Conservation (phyloP, 2,888 invertebrate species). For the Esperia sulphurella region DNA sequence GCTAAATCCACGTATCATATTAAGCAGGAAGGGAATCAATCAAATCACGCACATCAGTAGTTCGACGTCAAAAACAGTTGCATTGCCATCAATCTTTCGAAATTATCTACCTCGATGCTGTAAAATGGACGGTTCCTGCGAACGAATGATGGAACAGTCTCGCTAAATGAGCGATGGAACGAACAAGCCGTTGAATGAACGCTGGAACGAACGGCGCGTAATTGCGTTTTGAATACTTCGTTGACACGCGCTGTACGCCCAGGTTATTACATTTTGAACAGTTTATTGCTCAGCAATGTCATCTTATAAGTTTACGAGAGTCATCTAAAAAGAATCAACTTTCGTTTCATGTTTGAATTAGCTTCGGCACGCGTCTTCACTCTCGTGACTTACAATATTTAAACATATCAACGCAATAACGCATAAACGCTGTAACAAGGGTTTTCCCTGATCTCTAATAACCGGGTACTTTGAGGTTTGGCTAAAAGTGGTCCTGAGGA, state of each 20-base stretch:
- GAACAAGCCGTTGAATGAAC: neutral
- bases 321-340: too few relatives aligned
- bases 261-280: too few relatives aligned
- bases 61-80: neutral
- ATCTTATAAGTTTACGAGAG: too few relatives aligned
- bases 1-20: neutral
- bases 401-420: too few relatives aligned
- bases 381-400: too few relatives aligned
- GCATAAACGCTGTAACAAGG: too few relatives aligned
- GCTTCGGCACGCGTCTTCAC: too few relatives aligned
- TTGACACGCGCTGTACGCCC: conserved; percentile 10
- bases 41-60: neutral
- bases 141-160: neutral
- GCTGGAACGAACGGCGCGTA: conserved; percentile 13
- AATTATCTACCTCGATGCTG: neutral
- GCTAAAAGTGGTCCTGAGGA: too few relatives aligned
- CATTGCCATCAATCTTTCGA: conserved; percentile 4
- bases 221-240: conserved; percentile 37
- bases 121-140: neutral
- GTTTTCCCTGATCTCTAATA: too few relatives aligned
- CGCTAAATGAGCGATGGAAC: neutral
- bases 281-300: too few relatives aligned
- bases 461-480: too few relatives aligned
- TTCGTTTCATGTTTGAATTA: too few relatives aligned
- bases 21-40: neutral